Conservation (phyloP, 2,888 invertebrate genomes). For the Scaptomyza caliginosa region DNA sequence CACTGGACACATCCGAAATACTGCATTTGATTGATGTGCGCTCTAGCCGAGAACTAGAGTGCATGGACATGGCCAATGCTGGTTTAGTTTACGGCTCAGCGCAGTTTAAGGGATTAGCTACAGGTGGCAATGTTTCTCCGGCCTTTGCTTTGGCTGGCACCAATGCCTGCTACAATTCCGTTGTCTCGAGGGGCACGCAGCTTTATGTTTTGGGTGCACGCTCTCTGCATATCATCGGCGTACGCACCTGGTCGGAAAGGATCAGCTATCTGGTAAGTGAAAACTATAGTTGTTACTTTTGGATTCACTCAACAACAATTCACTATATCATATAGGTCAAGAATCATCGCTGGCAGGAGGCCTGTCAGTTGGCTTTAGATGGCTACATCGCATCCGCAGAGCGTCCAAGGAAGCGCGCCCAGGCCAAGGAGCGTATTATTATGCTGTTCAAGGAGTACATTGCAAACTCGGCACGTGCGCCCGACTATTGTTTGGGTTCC, state of each 20-base stretch:
- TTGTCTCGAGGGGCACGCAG: constrained; percentile 88
- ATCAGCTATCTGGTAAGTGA: constrained; percentile 86
- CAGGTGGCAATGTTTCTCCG: constrained; percentile 95
- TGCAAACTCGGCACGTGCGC: constrained; percentile 82
- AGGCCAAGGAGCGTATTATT: constrained; percentile 83
- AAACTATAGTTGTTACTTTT: not conserved
- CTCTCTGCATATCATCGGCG: constrained; percentile 86
- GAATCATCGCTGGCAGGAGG: constrained; percentile 86
- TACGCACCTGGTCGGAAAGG: constrained; percentile 88
- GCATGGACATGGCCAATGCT: constrained; percentile 91
- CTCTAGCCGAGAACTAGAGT: constrained; percentile 93
- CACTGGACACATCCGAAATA: constrained; percentile 93
- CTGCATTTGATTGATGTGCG: constrained; percentile 95
- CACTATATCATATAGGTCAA: constrained; percentile 76
- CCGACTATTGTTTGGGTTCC: constrained; percentile 83
- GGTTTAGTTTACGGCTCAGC: constrained; percentile 94
- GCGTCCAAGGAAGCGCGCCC: constrained; percentile 83
- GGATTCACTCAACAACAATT: not conserved
- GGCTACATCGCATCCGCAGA: constrained; percentile 82
- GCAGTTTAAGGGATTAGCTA: constrained; percentile 94
- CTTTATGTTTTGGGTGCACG: constrained; percentile 89
- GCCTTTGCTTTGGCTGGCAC: constrained; percentile 87
- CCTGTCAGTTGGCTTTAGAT: constrained; percentile 86
- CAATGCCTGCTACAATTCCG: constrained; percentile 89
- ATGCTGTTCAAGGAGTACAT: constrained; percentile 85